Base-by-base conservation (phyloP, 1,140 invertebrate genomes). In the Eumaeus atala region DNA sequence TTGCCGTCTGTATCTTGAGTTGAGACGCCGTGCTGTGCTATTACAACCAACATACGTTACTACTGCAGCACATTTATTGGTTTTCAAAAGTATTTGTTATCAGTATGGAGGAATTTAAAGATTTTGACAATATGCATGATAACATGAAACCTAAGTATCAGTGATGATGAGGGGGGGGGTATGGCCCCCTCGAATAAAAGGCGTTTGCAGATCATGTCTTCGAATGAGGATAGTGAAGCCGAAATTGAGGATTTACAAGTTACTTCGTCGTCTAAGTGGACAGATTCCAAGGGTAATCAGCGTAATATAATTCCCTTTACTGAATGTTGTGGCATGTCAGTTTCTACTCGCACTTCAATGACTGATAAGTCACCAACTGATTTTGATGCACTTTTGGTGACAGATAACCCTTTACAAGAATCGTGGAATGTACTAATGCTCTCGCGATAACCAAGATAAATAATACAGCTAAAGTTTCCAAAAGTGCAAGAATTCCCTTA, bases 381-480 rank as follows among this genome's bases (percentile, higher is more conserved):
- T 52, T 62, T 62, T 37, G 55, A 55, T 54, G 21, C 18, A 47
- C 49, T 62, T 49, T 49, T 58, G 50, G 56, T 62, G 44, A 12
- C 56, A 9, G 53, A 58, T 34, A 52, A 42, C 36, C 37, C 55
- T 55, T 62, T 58, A 28, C 52, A 62, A 62, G 35, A 58, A 58
- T 62, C 36, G 56, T 51, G 48, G 52, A 59, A 42, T 56, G 51
- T 42, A 59, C 61, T 55, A 67, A 65, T 35, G 49, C 50, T 56
- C 61, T 61, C 36, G 58, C 62, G 52, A 61, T 61, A 33, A 64
- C 49, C 48, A 64, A 56, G 49, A 54, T 63, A 44, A 40, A 8
- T 50, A 48, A 36, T n/a, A 51, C 52, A 48, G 51, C 17, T 48
- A 54, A 57, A 65, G 51, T 38, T 47, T 60, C 40, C 17, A 59